Base-by-base conservation (phyloP, 2,113 vertebrate genomes). In the Nothobranchius kuhntae region DNA sequence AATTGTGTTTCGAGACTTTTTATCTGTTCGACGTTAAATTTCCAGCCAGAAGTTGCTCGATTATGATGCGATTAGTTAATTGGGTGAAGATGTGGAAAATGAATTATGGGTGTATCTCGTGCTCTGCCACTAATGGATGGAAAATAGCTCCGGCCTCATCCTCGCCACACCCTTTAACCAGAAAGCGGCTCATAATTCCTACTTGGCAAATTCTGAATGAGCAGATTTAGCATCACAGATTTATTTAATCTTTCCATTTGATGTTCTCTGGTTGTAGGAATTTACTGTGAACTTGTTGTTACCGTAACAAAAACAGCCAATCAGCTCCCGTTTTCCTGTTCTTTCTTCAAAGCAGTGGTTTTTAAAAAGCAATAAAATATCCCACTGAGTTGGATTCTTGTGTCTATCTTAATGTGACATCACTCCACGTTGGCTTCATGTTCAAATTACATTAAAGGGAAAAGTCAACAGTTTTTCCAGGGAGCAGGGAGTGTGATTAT, bases 231-330 rank as follows among this genome's bases (percentile, higher is more conserved):
- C 77, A 62, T 85, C 76, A 77, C 83, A 83, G 81, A 89, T 90
- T 90, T 91, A 90, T 87, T 87, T 88, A 67, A 78, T 84, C 71
- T 91, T 92, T 93, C 88, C 89, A 87, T 80, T 87, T 73, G 79
- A 83, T 80, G 62, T 46, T 66, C 67, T 76, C n/a, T 52, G 68
- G 74, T 71, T 78, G 57, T 71, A 77, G 65, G 86, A 83, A 87
- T 86, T 88, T 82, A 78, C 74, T 77, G 72, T 57, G 36, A 68
- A 65, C 72, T 77, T 87, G 84, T 77, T 62, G 80, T 86, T 88
- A 84, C 84, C 68, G 77, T 83, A 80, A 74, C 81, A 86, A 71
- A 89, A 87, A 88, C 82, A 85, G 72, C 73, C 73, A 75, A 70
- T 52, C 58, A 44, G 78, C 78, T 85, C 61, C 68, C 68, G 65